Evolutionary conservation across 2,888 invertebrate species (phyloP).

Genomic region (Augiades crinisus): DNA sequence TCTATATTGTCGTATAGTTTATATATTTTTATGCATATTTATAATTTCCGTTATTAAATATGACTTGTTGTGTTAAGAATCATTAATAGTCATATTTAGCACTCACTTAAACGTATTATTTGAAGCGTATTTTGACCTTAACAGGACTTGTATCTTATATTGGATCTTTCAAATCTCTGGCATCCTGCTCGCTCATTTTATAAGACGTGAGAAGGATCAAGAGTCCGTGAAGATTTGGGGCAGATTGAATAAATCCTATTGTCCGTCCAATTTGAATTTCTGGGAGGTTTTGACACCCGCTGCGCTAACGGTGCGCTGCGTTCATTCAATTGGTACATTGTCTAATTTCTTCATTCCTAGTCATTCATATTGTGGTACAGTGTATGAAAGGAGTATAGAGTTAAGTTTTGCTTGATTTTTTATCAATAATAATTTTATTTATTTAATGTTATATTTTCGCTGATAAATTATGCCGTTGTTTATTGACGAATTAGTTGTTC

Average conservation of each 20-base stretch:
- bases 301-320: conserved; percentile 13
- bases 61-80: neutral
- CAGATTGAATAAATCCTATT: conserved; percentile 12
- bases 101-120: neutral
- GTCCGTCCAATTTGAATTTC: conserved; percentile 29
- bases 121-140: neutral
- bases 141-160: neutral
- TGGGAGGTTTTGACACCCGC: conserved; percentile 27
- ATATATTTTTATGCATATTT: too few species aligned
- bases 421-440: neutral
- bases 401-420: neutral
- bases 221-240: conserved; percentile 11
- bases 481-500: too few species aligned
- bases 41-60: too few species aligned
- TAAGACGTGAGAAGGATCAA: neutral
- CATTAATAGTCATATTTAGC: neutral
- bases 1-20: too few species aligned
- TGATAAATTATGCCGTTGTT: too few species aligned
- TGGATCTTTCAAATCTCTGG: neutral
- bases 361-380: neutral
- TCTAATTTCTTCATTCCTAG: conserved; percentile 4
- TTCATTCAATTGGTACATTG: conserved; percentile 11
- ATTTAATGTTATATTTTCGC: too few species aligned
- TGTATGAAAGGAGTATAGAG: neutral
- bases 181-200: neutral